phyloP scores from a whole-genome alignment of 2,113 vertebrate species.

The Kryptolebias marmoratus region DNA sequence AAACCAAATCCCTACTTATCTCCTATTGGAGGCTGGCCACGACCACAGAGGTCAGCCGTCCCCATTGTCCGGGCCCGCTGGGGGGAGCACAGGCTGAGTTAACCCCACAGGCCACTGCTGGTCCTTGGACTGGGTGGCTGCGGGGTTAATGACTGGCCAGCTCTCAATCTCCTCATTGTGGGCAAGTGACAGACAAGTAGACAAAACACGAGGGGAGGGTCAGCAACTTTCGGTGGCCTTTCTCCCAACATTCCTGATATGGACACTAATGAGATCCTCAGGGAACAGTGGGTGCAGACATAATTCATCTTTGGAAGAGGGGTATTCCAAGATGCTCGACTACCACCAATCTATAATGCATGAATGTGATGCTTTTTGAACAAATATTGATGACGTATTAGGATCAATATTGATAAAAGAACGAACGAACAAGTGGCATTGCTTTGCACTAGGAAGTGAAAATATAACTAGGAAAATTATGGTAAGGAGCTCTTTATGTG shows the following conservation, averaged over 20 bases:
- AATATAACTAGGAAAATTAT: slow-evolving; percentile 5
- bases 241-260: slow-evolving; percentile 63
- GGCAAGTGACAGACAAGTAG: slow-evolving; percentile 60
- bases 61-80: slow-evolving; percentile 54
- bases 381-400: slow-evolving; percentile 38
- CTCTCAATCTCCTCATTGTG: slow-evolving; percentile 59
- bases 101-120: slow-evolving; percentile 67
- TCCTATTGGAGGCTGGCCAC: slow-evolving; percentile 53
- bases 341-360: slow-evolving; percentile 55
- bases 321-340: slow-evolving; percentile 50
- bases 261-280: slow-evolving; percentile 71
- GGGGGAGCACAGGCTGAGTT: slow-evolving; percentile 59
- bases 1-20: slow-evolving; percentile 76
- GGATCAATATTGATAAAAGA: slow-evolving; percentile 31
- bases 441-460: slow-evolving; percentile 11
- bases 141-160: slow-evolving; percentile 68
- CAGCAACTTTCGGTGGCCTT: slow-evolving; percentile 64
- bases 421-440: slow-evolving; percentile 24
- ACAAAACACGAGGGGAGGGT: slow-evolving; percentile 66
- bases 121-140: slow-evolving; percentile 54
- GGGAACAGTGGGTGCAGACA: slow-evolving; percentile 53
- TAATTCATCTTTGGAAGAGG: slow-evolving; percentile 63
- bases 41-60: slow-evolving; percentile 66
- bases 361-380: slow-evolving; percentile 34
- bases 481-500: background rate